These are phyloP conservation scores for Pseudopleuronectes americanus DNA, from an alignment of 2,797 vertebrate genomes.

Conservation along the genomic window DNA sequence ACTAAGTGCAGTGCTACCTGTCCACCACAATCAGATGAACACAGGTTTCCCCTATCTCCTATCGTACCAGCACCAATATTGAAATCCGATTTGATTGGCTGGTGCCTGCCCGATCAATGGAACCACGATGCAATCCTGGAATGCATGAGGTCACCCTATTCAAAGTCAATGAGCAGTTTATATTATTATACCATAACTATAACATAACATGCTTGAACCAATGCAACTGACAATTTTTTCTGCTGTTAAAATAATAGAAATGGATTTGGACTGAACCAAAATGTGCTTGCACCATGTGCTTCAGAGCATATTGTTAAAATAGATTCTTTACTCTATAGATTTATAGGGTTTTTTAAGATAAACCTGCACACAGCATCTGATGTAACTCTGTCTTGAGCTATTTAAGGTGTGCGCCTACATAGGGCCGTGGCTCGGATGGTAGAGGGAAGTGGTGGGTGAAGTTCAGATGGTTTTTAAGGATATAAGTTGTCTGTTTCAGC, in stretches of 20 bases:
- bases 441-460: slow-evolving; percentile 45
- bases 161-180: neutral
- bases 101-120: no score
- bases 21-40: no score
- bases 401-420: slow-evolving; percentile 63
- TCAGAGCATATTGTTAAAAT: neutral
- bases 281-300: neutral
- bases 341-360: slow-evolving; percentile 1
- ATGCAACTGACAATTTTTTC: neutral
- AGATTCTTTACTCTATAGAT: neutral
- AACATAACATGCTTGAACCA: neutral
- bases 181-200: neutral
- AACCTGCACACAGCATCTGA: slow-evolving; percentile 38
- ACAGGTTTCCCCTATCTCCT: no score
- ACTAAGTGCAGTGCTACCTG: no score
- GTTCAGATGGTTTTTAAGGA: slow-evolving; percentile 12
- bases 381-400: slow-evolving; percentile 54
- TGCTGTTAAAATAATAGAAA: neutral
- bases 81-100: neutral
- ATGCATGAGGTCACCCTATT: neutral
- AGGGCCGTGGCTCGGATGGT: slow-evolving; percentile 35
- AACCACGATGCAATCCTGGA: no score
- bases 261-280: neutral
- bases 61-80: neutral
- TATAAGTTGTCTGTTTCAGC: slow-evolving; percentile 26